Percentiles rank a stretch among this genome's conserved stretches.
Evolutionary conservation across 2,888 invertebrate species (phyloP).

Genomic region (Galeruca laticollis): DNA sequence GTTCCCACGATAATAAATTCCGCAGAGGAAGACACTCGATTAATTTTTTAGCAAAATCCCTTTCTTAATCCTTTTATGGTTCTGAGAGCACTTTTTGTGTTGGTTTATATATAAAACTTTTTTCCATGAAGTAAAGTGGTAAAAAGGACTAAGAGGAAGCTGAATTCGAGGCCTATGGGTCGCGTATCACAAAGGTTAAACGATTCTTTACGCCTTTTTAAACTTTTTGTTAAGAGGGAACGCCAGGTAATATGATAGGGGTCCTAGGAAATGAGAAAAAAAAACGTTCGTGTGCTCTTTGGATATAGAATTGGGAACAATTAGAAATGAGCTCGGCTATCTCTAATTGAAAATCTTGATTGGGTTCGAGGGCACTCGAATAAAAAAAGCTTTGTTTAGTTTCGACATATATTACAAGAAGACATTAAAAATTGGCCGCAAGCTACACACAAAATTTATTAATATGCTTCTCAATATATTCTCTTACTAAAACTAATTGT

Average conservation of each 20-base stretch:
- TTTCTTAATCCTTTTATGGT: conserved; percentile 44
- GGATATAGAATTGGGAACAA: conserved; percentile 34
- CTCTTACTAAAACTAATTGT: too few species aligned
- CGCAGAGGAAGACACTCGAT: conserved; percentile 38
- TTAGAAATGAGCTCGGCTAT: conserved; percentile 28
- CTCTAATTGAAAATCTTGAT: conserved; percentile 43
- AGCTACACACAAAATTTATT: too few species aligned
- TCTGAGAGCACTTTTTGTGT: conserved; percentile 40
- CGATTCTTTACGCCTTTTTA: conserved; percentile 59
- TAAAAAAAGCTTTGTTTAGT: conserved; percentile 23
- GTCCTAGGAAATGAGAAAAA: conserved; percentile 40
- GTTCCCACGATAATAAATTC: conserved; percentile 53
- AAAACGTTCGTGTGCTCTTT: conserved; percentile 46
- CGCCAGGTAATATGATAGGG: conserved; percentile 54
- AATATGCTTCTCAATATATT: too few species aligned
- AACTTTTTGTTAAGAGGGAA: conserved; percentile 51
- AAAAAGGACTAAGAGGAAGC: conserved; percentile 40
- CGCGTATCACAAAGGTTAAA: conserved; percentile 57
- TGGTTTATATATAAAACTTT: conserved; percentile 32
- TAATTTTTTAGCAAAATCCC: conserved; percentile 45
- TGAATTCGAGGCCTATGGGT: conserved; percentile 48
- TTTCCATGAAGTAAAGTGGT: conserved; percentile 48
- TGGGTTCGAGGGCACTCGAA: conserved; percentile 14
- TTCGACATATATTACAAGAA: too few species aligned
- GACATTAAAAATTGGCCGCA: too few species aligned